Percentiles rank a stretch among this genome's conserved stretches.
Evolutionary conservation across 2,797 vertebrate genomes (phyloP).

Genomic region (Threskiornis aethiopicus): DNA sequence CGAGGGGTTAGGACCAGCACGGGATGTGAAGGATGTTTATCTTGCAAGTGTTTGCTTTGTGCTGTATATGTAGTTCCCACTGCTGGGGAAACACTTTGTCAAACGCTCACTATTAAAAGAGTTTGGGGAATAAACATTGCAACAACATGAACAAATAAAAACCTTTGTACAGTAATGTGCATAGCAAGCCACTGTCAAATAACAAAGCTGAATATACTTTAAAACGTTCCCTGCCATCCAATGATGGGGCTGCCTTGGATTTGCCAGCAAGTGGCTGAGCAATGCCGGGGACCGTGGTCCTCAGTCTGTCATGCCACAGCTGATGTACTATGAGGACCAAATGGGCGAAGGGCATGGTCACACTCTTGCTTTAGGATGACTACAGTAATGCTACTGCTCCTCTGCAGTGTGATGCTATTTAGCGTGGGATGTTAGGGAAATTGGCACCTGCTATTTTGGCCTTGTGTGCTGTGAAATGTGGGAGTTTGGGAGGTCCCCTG

Average conservation of each 20-base stretch:
- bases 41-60: slow-evolving; percentile 51
- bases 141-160: slow-evolving; percentile 28
- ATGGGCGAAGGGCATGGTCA: accelerated
- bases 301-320: accelerated
- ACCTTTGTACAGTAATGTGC: background rate
- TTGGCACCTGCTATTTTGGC: background rate
- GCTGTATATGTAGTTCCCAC: background rate
- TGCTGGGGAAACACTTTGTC: slow-evolving; percentile 42
- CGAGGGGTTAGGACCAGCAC: background rate
- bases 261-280: background rate
- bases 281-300: accelerated
- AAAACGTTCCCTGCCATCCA: background rate
- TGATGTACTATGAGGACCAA: background rate
- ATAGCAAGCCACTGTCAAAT: background rate
- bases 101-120: background rate
- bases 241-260: accelerated
- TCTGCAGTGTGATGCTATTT: background rate
- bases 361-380: background rate
- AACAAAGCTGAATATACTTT: background rate
- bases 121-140: slow-evolving; percentile 14
- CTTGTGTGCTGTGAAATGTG: background rate
- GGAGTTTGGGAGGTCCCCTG: background rate
- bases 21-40: slow-evolving; percentile 44
- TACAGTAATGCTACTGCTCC: background rate
- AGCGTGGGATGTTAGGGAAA: too few species aligned